Evolutionary conservation across 2,888 invertebrate genomes (phyloP), one percentile per base, ranked within the genome.

Genomic region (Ceramica pisi): DNA sequence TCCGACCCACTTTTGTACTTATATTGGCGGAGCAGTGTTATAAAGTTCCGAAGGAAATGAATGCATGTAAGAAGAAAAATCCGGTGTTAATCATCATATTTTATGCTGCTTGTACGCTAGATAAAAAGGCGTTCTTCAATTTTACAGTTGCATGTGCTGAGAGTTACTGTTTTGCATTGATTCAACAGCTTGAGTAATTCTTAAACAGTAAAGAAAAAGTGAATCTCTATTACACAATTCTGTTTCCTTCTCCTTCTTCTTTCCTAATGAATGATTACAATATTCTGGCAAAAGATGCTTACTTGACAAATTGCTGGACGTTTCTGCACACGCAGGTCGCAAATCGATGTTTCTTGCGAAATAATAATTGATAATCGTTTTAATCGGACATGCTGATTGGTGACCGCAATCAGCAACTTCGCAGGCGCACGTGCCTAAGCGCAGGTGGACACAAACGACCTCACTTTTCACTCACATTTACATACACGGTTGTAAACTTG

Each of bases 311-410:
- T 85, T 48, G 60, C 56, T 62, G 51, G 21, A 46, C 74, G 62
- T 68, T 57, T 71, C 46, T 67, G 44, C 26, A 26, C 84, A 88
- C 83, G 84, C 85, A 75, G 71, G 63, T 65, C 75, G 67, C 75
- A 80, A 82, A 78, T 75, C 67, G 72, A 81, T 76, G 48, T 78
- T 84, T 82, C 82, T 79, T 83, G 81, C 67, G 72, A 81, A 81
- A 82, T 81, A 82, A 71, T 84, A 86, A 86, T 87, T 88, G 89
- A 89, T 89, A 85, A 82, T 84, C 76, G 86, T 83, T 88, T 86
- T 86, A 83, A 86, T 83, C 76, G 77, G 71, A 72, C 67, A 82
- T 83, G 71, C 71, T 84, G 83, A 85, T 85, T 83, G 77, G 71
- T 75, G 78, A 74, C 78, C 63, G 71, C 81, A 81, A 81, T 87